Percentiles rank a stretch among this genome's conserved stretches.
Evolutionary conservation across 2,797 vertebrate genomes (phyloP).

Genomic region (Echeneis naucrates): DNA sequence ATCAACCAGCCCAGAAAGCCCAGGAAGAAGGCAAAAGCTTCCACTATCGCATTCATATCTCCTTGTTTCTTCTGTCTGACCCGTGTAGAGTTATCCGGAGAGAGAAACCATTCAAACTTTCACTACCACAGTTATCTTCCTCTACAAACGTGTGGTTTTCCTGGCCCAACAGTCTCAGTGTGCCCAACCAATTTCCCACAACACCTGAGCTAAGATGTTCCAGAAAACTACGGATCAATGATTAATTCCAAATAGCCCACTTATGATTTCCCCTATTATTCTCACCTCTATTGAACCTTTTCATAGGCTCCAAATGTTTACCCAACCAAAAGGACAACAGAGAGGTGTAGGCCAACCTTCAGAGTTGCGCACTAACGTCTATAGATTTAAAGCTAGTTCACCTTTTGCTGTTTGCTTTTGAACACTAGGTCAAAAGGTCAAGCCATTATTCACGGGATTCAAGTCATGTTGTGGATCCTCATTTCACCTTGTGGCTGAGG

Average conservation of each 20-base stretch:
- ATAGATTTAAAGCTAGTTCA: conserved; percentile 61
- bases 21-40: conserved; percentile 84
- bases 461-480: conserved; percentile 35
- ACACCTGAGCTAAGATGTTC: conserved; percentile 30
- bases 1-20: conserved; percentile 84
- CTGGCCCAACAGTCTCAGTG: conserved; percentile 25
- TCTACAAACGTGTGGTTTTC: conserved; percentile 42
- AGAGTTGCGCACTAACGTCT: conserved; percentile 40
- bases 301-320: conserved; percentile 65
- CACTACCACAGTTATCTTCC: conserved; percentile 31
- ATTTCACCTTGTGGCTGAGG: conserved; percentile 4
- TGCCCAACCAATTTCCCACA: conserved; percentile 39
- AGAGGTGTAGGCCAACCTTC: conserved; percentile 63
- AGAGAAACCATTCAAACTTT: conserved; percentile 24
- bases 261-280: conserved; percentile 61
- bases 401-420: conserved; percentile 56
- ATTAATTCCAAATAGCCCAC: conserved; percentile 67
- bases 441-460: conserved; percentile 51
- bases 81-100: conserved; percentile 29
- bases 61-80: conserved; percentile 20
- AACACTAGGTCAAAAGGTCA: conserved; percentile 55
- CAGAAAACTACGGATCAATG: conserved; percentile 67
- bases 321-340: conserved; percentile 48
- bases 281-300: conserved; percentile 56
- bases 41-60: conserved; percentile 78